Evolutionary conservation across 2,888 invertebrate species (phyloP), one percentile per base, ranked within the genome.

Genomic region (Amblyjoppa proteus): DNA sequence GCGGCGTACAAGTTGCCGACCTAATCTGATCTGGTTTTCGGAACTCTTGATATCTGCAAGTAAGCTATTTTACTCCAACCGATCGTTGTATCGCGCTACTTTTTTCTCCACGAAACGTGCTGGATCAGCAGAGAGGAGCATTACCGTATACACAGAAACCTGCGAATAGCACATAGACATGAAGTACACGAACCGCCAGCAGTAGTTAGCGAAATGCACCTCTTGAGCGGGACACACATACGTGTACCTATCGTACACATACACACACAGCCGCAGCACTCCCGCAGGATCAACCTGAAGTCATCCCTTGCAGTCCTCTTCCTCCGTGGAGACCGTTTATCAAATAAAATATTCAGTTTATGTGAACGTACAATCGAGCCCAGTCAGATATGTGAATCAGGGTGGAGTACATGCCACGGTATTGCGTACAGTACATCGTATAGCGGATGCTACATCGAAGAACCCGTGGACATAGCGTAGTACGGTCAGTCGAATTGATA

Each of bases 331-430:
- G 89, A 88, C 87, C 87, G 88, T 91, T 91, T 90, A 87, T 87
- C 83, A 82, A 88, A 87, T 89, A 87, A 89, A 90, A 90, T 89
- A 89, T 89, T 89, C 90, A 89, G 87, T 83, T 87, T 85, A 87
- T 87, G 84, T 84, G 83, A 88, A 89, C 87, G 87, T 87, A 86
- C 88, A 87, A 85, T 85, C 80, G 66, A 34, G 84, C 86, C 87
- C 82, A 78, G 82, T 83, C 81, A 88, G 82, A 66, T 51, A 76
- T 34, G 82, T 77, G 86, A 88, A 89, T 89, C 87, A 84, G 69
- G 87, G 86, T 82, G 81, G 70, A 77, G 58, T 71, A 69, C 68
- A 79, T 84, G 41, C 51, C 34, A 38, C 16, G n/a, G 4, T 74
- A 58, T 66, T 66, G 16, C 34, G 34, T 49, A 28, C 13, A 16